phyloP scores from a whole-genome alignment of 2,113 vertebrate species.

The Neoarius graeffei region DNA sequence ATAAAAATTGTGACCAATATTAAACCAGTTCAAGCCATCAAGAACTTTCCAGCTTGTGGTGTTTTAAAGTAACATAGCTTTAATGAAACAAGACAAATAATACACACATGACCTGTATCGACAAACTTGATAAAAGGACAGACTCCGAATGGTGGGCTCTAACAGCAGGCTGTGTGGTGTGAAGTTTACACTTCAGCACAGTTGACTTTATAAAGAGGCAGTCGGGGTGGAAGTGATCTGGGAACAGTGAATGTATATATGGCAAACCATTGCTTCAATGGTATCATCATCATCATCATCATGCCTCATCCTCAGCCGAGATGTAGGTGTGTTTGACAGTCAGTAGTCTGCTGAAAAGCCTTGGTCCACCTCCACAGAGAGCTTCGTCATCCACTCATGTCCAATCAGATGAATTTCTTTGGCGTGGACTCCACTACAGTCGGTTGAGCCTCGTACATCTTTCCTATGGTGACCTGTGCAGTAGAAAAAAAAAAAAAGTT shows the following conservation, averaged over 20 bases:
- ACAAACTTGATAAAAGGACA: neutral
- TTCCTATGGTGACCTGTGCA: constrained; percentile 62
- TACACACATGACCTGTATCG: constrained; percentile 30
- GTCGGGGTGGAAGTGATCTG: neutral
- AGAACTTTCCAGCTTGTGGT: neutral
- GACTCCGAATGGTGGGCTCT: neutral
- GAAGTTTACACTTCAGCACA: neutral
- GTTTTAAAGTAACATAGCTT: neutral
- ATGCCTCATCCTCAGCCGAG: neutral
- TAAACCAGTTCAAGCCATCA: neutral
- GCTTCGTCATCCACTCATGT: neutral
- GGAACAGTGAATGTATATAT: neutral
- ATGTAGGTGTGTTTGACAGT: neutral
- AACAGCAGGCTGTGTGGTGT: constrained; percentile 23
- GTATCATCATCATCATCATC: neutral
- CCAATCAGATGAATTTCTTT: constrained; percentile 22
- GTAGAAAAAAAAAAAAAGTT: neutral
- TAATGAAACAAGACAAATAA: constrained; percentile 27
- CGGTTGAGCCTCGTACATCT: constrained; percentile 63
- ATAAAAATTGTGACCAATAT: neutral
- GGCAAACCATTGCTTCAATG: neutral
- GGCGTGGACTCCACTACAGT: constrained; percentile 56
- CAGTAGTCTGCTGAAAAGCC: neutral
- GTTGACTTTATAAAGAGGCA: neutral
- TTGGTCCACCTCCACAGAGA: neutral